Base-by-base conservation (phyloP, 2,888 invertebrate species). In the Bhutanitis thaidina region DNA sequence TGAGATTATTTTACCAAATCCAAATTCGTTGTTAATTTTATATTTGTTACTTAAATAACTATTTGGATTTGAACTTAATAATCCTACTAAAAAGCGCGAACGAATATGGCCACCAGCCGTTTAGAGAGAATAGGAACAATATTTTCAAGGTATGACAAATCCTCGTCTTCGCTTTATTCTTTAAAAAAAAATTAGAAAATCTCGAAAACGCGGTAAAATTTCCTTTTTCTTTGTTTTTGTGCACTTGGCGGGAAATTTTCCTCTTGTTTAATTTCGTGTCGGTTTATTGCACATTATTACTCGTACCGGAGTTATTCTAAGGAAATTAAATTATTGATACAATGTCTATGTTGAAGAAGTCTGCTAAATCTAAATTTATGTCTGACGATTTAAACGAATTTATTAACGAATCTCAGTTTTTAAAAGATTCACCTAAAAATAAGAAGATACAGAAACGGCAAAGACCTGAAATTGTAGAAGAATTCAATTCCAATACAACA, bases 301-400 rank as follows among this genome's bases (percentile, higher is more conserved):
- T 30, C n/a, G 30, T 1, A 9, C 9, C 2, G n/a, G 4, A 10
- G 4, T 30, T n/a, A 30, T n/a, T 30, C 20, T 20, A 3, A 20
- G n/a, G n/a, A n/a, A 34, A 34, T 20, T 25, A 15, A 32, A 32
- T 14, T 36, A 15, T 8, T 36, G 12, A 12, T 14, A 15, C 9
- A 50, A 84, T 84, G 83, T 59, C 80, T 9, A 57, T 67, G 36
- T 30, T 59, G 20, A 83, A 80, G 63, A 80, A 73, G 59, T 47
- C 57, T 15, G 48, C 43, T 1, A 80, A 76, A 63, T 63, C 74
- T 0, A 81, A 82, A 62, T 74, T 76, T 48, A 58, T 74, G 29
- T 40, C 73, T 9, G 78, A 76, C 53, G 76, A 81, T 51, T 50
- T 78, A 29, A 66, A 62, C 39, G 80, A 81, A 43, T 70, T 78